A percentile compares a stretch with the other conserved stretches of the same genome.
phyloP scores from a whole-genome alignment of 2,113 vertebrate genomes.

The Anolis sagrei region DNA sequence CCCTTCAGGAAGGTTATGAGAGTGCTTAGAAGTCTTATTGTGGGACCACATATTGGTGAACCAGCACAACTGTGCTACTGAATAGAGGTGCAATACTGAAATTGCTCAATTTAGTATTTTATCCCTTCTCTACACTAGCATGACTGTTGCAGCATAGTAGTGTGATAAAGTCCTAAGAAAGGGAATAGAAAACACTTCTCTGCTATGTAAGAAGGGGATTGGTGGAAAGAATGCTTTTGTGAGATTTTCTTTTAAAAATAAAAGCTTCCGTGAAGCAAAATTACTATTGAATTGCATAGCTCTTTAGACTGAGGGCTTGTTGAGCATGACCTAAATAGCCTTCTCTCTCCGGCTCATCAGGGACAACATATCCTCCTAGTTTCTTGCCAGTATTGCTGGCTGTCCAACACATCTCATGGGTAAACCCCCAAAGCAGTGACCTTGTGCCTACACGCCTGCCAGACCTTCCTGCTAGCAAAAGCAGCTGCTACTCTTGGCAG shows the following conservation, averaged over 20 bases:
- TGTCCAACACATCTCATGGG: slow-evolving; percentile 61
- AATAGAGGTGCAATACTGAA: no score
- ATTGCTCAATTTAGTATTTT: no score
- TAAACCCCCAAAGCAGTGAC: slow-evolving; percentile 70
- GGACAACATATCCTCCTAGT: slow-evolving; percentile 64
- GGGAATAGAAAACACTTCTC: not conserved
- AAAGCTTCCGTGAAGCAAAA: slow-evolving; percentile 34
- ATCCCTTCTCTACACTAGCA: no score
- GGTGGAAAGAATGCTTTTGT: not conserved
- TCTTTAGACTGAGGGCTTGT: slow-evolving; percentile 1
- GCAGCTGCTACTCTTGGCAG: slow-evolving; percentile 71
- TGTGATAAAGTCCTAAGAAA: not conserved
- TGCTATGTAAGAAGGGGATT: not conserved
- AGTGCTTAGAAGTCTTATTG: no score
- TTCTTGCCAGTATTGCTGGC: slow-evolving; percentile 62
- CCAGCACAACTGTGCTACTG: no score
- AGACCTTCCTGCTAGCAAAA: slow-evolving; percentile 72
- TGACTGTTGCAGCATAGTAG: no score
- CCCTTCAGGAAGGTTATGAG: no score
- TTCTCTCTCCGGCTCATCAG: slow-evolving; percentile 72
- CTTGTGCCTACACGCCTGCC: slow-evolving; percentile 69
- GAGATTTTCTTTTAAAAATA: not conserved
- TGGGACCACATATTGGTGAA: no score
- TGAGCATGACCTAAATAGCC: slow-evolving; percentile 67
- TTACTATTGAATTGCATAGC: slow-evolving; percentile 40